phyloP scores from a whole-genome alignment of 2,888 invertebrate genomes.

The Ditula angustiorana region DNA sequence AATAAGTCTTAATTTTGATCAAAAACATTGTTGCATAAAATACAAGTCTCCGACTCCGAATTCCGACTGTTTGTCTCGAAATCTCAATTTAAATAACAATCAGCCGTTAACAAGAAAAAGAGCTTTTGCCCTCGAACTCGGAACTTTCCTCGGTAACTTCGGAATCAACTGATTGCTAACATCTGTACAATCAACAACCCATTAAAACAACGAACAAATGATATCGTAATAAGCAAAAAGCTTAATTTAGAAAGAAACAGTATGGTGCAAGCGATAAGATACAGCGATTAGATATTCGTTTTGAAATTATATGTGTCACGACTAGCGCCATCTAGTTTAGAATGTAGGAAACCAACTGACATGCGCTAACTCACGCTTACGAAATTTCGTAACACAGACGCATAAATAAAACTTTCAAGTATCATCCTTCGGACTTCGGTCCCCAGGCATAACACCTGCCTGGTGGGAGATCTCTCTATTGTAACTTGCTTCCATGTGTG shows the following conservation, averaged over 20 bases:
- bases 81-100: conserved; percentile 17
- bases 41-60: not conserved
- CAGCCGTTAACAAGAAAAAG: conserved; percentile 1
- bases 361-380: too few species aligned
- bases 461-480: too few species aligned
- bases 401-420: too few species aligned
- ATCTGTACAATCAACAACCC: conserved; percentile 35
- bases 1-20: too few species aligned
- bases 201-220: conserved; percentile 41
- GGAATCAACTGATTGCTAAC: conserved; percentile 26
- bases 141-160: not conserved
- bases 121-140: not conserved
- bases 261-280: conserved; percentile 15
- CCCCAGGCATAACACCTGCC: too few species aligned
- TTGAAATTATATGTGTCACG: too few species aligned
- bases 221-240: conserved; percentile 46
- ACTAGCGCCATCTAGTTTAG: too few species aligned
- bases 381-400: too few species aligned
- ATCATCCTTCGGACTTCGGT: too few species aligned
- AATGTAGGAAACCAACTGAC: too few species aligned
- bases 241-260: conserved; percentile 47
- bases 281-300: not conserved
- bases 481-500: too few species aligned
- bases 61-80: conserved; percentile 4
- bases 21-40: not conserved